These are phyloP conservation scores for Osmoderma eremita DNA, from an alignment of 2,888 invertebrate species.

Conservation along the genomic window DNA sequence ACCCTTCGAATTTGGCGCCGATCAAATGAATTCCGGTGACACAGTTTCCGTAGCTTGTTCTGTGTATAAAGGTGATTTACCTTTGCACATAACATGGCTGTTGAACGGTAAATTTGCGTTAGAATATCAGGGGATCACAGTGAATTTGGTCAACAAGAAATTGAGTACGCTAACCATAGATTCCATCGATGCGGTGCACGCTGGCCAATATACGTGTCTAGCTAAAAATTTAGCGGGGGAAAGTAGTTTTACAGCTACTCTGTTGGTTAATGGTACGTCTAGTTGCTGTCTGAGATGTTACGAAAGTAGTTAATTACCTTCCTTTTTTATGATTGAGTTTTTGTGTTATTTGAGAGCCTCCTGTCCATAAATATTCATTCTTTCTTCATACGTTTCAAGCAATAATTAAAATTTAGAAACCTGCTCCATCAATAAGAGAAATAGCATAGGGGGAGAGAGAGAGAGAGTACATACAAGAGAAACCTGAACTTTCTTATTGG, in stretches of 20 bases:
- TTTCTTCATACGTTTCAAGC: no score
- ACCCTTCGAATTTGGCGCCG: conserved; percentile 74
- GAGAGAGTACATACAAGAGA: no score
- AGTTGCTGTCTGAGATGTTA: not conserved
- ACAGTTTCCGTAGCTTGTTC: conserved; percentile 74
- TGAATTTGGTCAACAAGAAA: conserved; percentile 39
- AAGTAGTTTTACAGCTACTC: conserved; percentile 60
- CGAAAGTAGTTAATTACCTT: not conserved
- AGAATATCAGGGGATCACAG: conserved; percentile 33
- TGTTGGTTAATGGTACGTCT: conserved; percentile 48
- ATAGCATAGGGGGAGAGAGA: no score
- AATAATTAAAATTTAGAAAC: no score
- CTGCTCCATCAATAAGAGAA: no score
- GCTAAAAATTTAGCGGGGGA: conserved; percentile 76
- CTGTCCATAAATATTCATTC: conserved; percentile 7
- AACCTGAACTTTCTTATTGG: no score
- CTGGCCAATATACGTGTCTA: conserved; percentile 77
- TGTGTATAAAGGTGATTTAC: conserved; percentile 76
- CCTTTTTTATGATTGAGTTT: conserved; percentile 16
- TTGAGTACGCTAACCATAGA: conserved; percentile 75
- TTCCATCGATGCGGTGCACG: conserved; percentile 75
- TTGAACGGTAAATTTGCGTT: conserved; percentile 65
- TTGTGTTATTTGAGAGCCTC: conserved; percentile 12
- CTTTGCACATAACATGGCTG: conserved; percentile 74
- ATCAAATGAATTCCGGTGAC: conserved; percentile 74